Evolutionary conservation across 2,888 invertebrate species (phyloP), one percentile per base, ranked within the genome.

Genomic region (Plagiodera versicolora): DNA sequence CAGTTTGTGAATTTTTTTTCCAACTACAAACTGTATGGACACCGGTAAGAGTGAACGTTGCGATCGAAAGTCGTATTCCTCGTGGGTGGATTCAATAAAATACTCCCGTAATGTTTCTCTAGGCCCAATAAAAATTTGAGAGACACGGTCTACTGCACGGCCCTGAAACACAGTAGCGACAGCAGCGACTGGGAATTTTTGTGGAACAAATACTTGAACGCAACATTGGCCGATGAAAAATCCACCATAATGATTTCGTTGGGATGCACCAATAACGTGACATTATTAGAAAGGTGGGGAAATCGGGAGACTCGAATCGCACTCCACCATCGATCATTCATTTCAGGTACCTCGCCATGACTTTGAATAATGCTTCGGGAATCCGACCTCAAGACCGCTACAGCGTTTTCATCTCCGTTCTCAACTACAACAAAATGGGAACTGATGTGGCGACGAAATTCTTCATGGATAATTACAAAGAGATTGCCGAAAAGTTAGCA

Each of bases 121-220:
- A 84, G 86, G 19, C 82, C 88, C 58, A 81, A 86, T 19, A 84
- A 85, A 11, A 89, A 94, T 72, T 83, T 88, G 54, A 87, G 90
- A 51, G 79, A 83, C 20, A 85, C 86, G 54, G 89, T 93, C 0
- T 94, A 93, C 79, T 94, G 94, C 75, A 86, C 86, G 18, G 91
- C 85, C 1, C 81, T 94, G 8, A 85, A 86, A 14, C 75, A 85
- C 24, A 91, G 90, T 0, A 81, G 80, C 0, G 57, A 67, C 20
- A 74, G 75, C 0, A 44, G 39, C 14, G 87, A 90, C 63, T 94
- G 91, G 85, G 73, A 86, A 0, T 84, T 81, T 69, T 79, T 91
- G 19, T 90, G 88, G 85, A 53, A 71, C 0, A 66, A 81, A 0
- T 92, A 87, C 77, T 72, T 78, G 53, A 74, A 67, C 0, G 63